Evolutionary conservation across 1,140 invertebrate genomes (phyloP).

Genomic region (Babylonia areolata): DNA sequence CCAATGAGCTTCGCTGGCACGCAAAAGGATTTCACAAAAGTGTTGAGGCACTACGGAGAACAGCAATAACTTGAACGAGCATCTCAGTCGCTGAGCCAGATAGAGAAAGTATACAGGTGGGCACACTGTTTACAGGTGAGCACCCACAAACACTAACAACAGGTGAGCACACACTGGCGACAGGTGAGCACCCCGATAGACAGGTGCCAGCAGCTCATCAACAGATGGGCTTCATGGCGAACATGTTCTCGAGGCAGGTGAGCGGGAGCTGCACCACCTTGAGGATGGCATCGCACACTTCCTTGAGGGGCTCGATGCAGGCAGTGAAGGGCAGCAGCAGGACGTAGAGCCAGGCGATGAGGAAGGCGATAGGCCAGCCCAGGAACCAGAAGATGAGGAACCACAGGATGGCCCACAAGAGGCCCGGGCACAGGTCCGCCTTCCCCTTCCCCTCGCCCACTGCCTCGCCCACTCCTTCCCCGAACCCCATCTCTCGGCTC

Average conservation of each 20-base stretch:
- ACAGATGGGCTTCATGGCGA: conserved; percentile 72
- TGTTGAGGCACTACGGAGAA: neutral
- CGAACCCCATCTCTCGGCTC: neutral
- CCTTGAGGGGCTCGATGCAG: conserved; percentile 67
- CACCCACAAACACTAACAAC: no score
- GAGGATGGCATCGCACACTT: conserved; percentile 67
- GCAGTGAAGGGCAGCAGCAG: conserved; percentile 71
- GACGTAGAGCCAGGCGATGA: conserved; percentile 73
- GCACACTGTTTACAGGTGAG: no score
- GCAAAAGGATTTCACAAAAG: conserved; percentile 20
- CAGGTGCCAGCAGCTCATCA: neutral
- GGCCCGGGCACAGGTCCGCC: neutral
- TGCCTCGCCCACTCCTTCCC: conserved; percentile 31
- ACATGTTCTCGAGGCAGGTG: conserved; percentile 72
- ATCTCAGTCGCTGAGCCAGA: neutral
- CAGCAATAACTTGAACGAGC: neutral
- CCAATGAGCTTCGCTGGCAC: no score
- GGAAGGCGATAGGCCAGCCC: conserved; percentile 73
- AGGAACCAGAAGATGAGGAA: conserved; percentile 70
- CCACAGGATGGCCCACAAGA: conserved; percentile 72
- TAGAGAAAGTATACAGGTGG: neutral
- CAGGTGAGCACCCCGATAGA: no score
- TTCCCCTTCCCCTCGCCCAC: no score
- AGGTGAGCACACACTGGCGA: no score
- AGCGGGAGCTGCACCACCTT: conserved; percentile 69